Percentiles rank a stretch among this genome's conserved stretches.
phyloP scores from a whole-genome alignment of 2,888 invertebrate species.

The Notocelia uddmanniana region DNA sequence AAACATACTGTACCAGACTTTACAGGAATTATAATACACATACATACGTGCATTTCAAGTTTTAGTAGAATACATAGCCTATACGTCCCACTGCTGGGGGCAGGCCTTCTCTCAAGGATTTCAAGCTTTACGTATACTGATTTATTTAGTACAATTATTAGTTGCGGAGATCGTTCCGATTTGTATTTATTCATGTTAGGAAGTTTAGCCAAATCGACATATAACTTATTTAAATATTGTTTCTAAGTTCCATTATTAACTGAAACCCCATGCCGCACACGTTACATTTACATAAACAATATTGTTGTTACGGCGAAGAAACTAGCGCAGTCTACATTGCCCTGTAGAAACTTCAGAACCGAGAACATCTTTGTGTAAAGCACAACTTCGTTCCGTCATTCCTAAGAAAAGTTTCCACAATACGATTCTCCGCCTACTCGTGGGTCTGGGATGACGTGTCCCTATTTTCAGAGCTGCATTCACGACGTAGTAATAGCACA shows the following conservation, averaged over 20 bases:
- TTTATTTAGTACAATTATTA: not conserved
- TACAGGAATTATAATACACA: not conserved
- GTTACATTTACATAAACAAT: constrained; percentile 11
- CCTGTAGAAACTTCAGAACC: constrained; percentile 29
- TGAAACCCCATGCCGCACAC: not conserved
- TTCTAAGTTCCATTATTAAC: constrained; percentile 6
- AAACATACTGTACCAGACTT: not conserved
- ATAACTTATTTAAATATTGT: constrained; percentile 1
- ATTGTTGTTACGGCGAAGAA: constrained; percentile 16
- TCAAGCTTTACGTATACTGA: not conserved
- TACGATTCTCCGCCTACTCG: constrained; percentile 61
- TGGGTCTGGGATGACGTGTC: constrained; percentile 74
- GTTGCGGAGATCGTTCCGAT: not conserved
- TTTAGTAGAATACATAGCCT: too few relatives aligned
- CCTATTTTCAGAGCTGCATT: constrained; percentile 68
- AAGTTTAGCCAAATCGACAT: not conserved
- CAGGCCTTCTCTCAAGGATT: too few relatives aligned
- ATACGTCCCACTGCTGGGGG: too few relatives aligned
- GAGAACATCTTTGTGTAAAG: constrained; percentile 35
- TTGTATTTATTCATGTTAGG: not conserved
- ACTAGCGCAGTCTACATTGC: constrained; percentile 14
- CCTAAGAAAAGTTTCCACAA: constrained; percentile 46
- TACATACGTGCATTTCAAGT: too few relatives aligned
- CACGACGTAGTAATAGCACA: constrained; percentile 57
- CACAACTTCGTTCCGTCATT: constrained; percentile 31